Percentiles rank a stretch among this genome's conserved stretches.
Conservation (phyloP, 2,113 vertebrate species). For the Abramis brama region DNA sequence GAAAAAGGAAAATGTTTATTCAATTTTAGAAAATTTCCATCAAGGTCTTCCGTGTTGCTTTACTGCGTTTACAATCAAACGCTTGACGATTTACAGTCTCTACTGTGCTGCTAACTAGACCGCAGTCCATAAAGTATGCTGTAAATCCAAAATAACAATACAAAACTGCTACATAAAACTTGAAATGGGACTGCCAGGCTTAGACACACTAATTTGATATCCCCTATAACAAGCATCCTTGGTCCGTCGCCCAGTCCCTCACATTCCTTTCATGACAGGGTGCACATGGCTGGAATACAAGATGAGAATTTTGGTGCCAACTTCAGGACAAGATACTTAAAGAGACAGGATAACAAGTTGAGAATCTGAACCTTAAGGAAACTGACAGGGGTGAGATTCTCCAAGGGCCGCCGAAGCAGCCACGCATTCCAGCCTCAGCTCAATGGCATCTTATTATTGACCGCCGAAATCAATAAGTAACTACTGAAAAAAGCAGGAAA, state of each 20-base stretch:
- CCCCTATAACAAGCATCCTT: conserved; percentile 61
- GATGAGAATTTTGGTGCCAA: conserved; percentile 48
- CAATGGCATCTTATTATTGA: background rate
- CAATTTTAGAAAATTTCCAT: conserved; percentile 33
- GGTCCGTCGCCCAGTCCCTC: conserved; percentile 49
- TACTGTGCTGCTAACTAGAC: conserved; percentile 54
- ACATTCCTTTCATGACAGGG: conserved; percentile 59
- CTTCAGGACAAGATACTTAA: conserved; percentile 45
- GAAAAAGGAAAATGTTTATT: conserved; percentile 35
- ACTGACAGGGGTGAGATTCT: conserved; percentile 17
- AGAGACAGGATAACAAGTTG: conserved; percentile 44
- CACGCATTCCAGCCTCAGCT: background rate
- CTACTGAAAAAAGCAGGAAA: background rate
- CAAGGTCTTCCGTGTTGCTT: conserved; percentile 42
- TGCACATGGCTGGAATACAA: conserved; percentile 50
- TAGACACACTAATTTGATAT: conserved; percentile 63
- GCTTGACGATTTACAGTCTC: conserved; percentile 52
- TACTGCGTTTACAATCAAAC: conserved; percentile 48
- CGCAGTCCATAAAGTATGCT: conserved; percentile 57
- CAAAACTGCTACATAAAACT: conserved; percentile 59
- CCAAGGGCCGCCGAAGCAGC: background rate
- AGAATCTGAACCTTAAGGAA: conserved; percentile 34
- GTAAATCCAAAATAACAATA: conserved; percentile 66
- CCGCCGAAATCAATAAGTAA: background rate
- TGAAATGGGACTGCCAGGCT: conserved; percentile 45